Evolutionary conservation across 2,113 vertebrate species (phyloP), one percentile per base, ranked within the genome.

Genomic region (Neomonachus schauinslandi): DNA sequence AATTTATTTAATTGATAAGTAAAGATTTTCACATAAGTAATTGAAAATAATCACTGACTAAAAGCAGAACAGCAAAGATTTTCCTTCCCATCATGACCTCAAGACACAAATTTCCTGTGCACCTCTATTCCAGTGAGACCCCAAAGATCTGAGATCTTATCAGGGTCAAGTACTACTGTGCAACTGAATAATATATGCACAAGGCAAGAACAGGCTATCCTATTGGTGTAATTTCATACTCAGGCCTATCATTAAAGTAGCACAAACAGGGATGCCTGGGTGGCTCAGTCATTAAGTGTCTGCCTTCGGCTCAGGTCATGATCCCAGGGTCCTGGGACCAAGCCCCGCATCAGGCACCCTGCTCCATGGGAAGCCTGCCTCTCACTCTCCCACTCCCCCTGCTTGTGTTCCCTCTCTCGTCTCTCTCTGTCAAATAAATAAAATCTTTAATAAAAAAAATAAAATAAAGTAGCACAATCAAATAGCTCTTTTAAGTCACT

Each of bases 31-130:
- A 69, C 1, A 28, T 65, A 77, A 96, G 33, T 92, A 93, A 91
- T 72, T 98, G 57, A 91, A 89, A 95, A 21, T 89, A 98, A 80
- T 98, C 91, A 97, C 33, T 57, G 71, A n/a, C 65, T 80, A 65
- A 88, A 87, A 42, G 0, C 31, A 49, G 10, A 76, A 55, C 1
- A 74, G 7, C 12, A 63, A 65, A 85, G 12, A n/a, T 71, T 46
- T 95, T 46, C 26, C 33, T 67, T 90, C 67, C 46, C 31, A 14
- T 33, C 13, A 19, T 18, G 28, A 91, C 46, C 33, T 81, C 22
- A 22, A 12, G 61, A 53, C 49, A 18, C n/a, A 59, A 42, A 42
- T 53, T 71, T 86, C 2, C 86, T 49, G 14, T 28, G 24, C 61
- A 90, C 33, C 26, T 49, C 6, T 77, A 4, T 83, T 85, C 57